Conservation (phyloP, 2,113 vertebrate genomes). For the Eptatretus burgeri region DNA sequence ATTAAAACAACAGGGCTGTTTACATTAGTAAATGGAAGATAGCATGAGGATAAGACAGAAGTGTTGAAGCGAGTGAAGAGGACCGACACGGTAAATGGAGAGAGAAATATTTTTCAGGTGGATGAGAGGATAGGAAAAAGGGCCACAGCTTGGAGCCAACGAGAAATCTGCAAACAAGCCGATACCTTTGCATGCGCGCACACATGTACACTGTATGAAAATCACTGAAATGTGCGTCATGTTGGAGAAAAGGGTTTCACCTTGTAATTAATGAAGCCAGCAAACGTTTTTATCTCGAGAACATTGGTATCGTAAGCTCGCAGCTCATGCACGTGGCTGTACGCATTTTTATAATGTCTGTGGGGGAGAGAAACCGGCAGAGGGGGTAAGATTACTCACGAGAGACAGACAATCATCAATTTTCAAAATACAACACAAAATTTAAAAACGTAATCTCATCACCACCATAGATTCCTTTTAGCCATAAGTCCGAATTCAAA, state of each 20-base stretch:
- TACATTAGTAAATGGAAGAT: too few relatives aligned
- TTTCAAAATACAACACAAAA: too few relatives aligned
- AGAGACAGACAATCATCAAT: not conserved
- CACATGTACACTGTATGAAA: not conserved
- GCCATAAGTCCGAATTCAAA: too few relatives aligned
- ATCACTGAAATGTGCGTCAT: conserved; percentile 2
- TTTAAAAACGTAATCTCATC: too few relatives aligned
- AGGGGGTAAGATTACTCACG: conserved; percentile 4
- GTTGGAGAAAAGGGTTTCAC: conserved; percentile 16
- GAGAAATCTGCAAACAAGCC: not conserved
- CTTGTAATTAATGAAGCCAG: conserved; percentile 97
- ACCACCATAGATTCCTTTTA: too few relatives aligned
- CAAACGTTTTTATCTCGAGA: conserved; percentile 91
- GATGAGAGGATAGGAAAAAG: too few relatives aligned
- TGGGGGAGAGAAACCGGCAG: conserved; percentile 10
- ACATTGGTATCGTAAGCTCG: conserved; percentile 87
- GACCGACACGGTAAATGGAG: too few relatives aligned
- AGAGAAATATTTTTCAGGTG: too few relatives aligned
- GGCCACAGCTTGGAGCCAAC: not conserved
- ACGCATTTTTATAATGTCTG: conserved; percentile 73
- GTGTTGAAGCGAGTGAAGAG: too few relatives aligned
- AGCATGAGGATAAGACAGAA: too few relatives aligned
- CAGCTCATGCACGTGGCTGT: conserved; percentile 72
- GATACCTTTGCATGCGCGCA: not conserved
- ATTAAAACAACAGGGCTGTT: too few relatives aligned